phyloP scores from a whole-genome alignment of 2,888 invertebrate species.

The Dryobota labecula region DNA sequence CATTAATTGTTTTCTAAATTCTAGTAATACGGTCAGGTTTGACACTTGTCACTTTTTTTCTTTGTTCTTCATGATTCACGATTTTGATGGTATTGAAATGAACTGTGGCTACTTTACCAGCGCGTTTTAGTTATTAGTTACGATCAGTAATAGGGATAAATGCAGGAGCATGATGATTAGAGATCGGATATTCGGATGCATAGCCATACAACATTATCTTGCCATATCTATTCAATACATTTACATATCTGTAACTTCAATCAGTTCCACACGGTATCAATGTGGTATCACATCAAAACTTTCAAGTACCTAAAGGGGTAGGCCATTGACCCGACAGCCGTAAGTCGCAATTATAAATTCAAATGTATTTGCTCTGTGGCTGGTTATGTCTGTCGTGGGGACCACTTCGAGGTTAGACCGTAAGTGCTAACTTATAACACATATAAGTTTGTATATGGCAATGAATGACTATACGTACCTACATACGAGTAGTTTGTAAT shows the following conservation, averaged over 20 bases:
- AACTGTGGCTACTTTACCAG: no score
- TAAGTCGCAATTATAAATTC: conserved; percentile 53
- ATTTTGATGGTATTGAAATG: no score
- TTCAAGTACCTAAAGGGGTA: conserved; percentile 7
- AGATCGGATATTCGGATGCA: no score
- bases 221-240: background rate
- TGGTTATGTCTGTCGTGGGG: conserved; percentile 36
- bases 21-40: no score
- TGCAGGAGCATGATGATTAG: no score
- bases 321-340: conserved; percentile 24
- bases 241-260: conserved; percentile 4
- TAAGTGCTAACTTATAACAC: conserved; percentile 18
- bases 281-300: conserved; percentile 11
- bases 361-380: conserved; percentile 54
- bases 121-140: no score
- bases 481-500: background rate
- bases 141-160: no score
- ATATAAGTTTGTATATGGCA: background rate
- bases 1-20: no score
- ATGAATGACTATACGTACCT: background rate
- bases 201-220: background rate
- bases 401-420: conserved; percentile 19
- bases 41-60: no score
- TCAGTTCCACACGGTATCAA: conserved; percentile 5
- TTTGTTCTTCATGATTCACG: no score